These are phyloP conservation scores for Meloe dianella DNA, from an alignment of 2,888 invertebrate species.

Conservation along the genomic window DNA sequence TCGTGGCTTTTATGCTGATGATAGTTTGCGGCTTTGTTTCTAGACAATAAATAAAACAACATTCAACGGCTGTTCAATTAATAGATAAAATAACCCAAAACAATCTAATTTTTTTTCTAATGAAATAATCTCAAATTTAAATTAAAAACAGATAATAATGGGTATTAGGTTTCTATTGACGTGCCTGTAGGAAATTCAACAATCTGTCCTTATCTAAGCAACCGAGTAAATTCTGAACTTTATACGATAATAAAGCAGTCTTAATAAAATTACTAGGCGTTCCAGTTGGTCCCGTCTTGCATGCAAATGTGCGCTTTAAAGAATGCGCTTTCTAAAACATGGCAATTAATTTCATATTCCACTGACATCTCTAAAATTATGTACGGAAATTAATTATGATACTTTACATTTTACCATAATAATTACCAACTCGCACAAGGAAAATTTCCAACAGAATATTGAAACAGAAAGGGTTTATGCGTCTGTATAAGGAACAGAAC, in stretches of 20 bases:
- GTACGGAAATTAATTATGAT: constrained; percentile 48
- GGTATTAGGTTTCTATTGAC: background rate
- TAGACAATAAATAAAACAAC: constrained; percentile 8
- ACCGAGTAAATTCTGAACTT: constrained; percentile 29
- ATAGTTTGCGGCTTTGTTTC: constrained; percentile 10
- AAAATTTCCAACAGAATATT: constrained; percentile 12
- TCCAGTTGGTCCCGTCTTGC: constrained; percentile 46
- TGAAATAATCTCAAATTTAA: background rate
- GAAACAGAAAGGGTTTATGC: too few species aligned
- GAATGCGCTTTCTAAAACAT: constrained; percentile 43
- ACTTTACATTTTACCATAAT: constrained; percentile 39
- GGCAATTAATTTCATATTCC: constrained; percentile 51
- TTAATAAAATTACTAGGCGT: constrained; percentile 52
- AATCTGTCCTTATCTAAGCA: constrained; percentile 37
- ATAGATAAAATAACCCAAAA: constrained; percentile 6
- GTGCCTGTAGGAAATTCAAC: constrained; percentile 10
- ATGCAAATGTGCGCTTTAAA: constrained; percentile 51
- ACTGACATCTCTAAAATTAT: constrained; percentile 47
- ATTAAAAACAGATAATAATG: background rate
- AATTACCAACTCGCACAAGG: constrained; percentile 31
- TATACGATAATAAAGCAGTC: constrained; percentile 46
- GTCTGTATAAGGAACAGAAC: background rate
- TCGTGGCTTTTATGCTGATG: constrained; percentile 12
- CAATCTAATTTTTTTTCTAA: background rate
- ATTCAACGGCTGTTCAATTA: constrained; percentile 7